Evolutionary conservation across 1,140 invertebrate species (phyloP), one percentile per base, ranked within the genome.

Genomic region (Diploscapter pachys): DNA sequence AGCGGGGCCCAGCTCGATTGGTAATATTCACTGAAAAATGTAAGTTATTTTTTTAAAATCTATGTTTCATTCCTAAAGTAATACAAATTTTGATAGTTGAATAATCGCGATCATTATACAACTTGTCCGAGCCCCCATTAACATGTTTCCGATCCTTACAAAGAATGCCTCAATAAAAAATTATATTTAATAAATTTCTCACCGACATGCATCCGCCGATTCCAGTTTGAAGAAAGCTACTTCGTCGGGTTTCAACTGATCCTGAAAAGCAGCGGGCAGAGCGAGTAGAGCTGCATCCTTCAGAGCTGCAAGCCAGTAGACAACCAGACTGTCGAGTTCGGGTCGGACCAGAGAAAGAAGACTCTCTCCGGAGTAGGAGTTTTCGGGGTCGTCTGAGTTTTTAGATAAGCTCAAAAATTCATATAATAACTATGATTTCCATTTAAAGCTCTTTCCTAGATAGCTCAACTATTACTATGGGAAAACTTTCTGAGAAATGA

Each of bases 191-290:
- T 31, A 31, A 31, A 31, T 31, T 31, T 31, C 31, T 31, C 31
- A 31, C 31, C 31, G 31, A 31, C 31, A 31, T 31, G 31, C 31
- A 31, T 13, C 91, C 91, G 80, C 98, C 95, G 82, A 95, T 83
- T 98, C 96, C 59, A 92, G 92, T 3, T 93, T 95, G 86, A 97
- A 99, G 87, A 99, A 99, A 3, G 95, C 93, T 11, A 96, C 95
- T 62, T 95, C 93, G 82, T 96, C 94, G 81, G 93, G 91, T 0
- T 95, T 95, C 66, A 98, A 88, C 86, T 86, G 77, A 13, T 73
- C 67, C 3, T 53, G 48, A 63, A 78, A 73, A 81, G 86, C 91
- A 77, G 91, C 89, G 3, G 96, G 95, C 75, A 99, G 88, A 79
- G 94, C 93, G 6, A 99, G 87, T 56, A 99, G 87, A 3, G 96